Evolutionary conservation across 2,797 vertebrate genomes (phyloP), one percentile per base, ranked within the genome.

Genomic region (Podarcis lilfordi): DNA sequence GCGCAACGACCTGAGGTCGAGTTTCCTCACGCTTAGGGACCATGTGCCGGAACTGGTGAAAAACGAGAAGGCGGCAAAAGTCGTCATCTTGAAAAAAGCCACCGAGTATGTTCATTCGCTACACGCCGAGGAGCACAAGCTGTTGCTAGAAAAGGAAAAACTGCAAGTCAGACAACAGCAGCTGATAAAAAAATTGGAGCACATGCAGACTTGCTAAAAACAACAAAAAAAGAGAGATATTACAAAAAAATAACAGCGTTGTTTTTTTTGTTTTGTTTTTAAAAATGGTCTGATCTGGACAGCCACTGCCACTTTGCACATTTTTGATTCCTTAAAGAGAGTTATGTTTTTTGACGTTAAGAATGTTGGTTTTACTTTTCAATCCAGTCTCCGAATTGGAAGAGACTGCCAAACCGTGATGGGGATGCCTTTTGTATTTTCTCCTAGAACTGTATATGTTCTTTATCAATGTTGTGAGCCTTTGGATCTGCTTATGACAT

Each of bases 221-320:
- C 40, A 78, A 43, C 11, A 45, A 85, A 40, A 85, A 11, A 32
- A 40, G 69, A 40, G 69, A 55, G 13, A 55, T 55, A 55, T 15
- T 13, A 55, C 15, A 15, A 45, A 55, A 55, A 55, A 55, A 55
- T 55, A 55, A 55, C 50, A 55, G 50, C 50, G 50, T 74, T 35
- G 61, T 37, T 72, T 10, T 10, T 84, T 86, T 69, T 21, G 69
- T 81, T 86, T 29, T 87, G 90, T 92, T 81, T 89, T 88, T 69
- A n/a, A 80, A 80, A 72, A 85, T 87, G 94, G 95, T 94, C 94
- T 93, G 88, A 95, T 95, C 95, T 93, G 97, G 98, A 99, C 98
- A 98, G 97, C 98, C 98, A 97, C 98, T 99, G 98, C 98, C 98
- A 98, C 98, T 98, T 99, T 99, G 99, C 99, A 99, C 99, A 99